Evolutionary conservation across 2,888 invertebrate genomes (phyloP).

Genomic region (Tyria jacobaeae): DNA sequence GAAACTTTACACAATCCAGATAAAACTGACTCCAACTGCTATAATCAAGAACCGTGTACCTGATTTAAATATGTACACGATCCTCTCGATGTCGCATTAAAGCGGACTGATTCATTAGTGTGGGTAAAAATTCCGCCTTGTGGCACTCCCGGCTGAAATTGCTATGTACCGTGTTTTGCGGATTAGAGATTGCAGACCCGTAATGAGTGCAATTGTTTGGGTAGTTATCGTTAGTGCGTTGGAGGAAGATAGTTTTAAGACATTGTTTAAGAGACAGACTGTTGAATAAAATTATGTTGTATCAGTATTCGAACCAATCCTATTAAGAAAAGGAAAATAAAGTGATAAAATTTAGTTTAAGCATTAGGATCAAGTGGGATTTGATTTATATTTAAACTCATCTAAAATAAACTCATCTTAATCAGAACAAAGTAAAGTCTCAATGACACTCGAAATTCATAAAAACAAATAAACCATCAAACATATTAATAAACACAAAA

Average conservation of each 20-base stretch:
- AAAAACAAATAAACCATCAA: constrained; percentile 40
- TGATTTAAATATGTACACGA: constrained; percentile 75
- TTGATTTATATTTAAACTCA: constrained; percentile 1
- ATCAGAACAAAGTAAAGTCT: background rate
- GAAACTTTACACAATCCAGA: constrained; percentile 54
- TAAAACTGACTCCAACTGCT: constrained; percentile 51
- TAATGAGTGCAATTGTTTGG: constrained; percentile 51
- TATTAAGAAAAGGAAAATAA: background rate
- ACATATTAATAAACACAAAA: constrained; percentile 32
- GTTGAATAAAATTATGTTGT: background rate
- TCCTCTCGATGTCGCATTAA: constrained; percentile 52
- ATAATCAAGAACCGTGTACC: constrained; percentile 70
- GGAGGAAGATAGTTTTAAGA: constrained; percentile 17
- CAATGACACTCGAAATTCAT: constrained; percentile 19
- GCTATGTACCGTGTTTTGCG: constrained; percentile 45
- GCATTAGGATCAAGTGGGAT: background rate
- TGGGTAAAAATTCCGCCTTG: constrained; percentile 49
- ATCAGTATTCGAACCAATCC: too few relatives aligned
- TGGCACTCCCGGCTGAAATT: constrained; percentile 37
- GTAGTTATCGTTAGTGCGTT: constrained; percentile 24
- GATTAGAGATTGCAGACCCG: constrained; percentile 54
- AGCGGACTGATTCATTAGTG: constrained; percentile 69
- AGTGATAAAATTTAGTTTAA: background rate
- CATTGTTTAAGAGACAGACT: background rate
- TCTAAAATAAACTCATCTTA: background rate